phyloP scores from a whole-genome alignment of 2,113 vertebrate species.

The Coryphaenoides rupestris region DNA sequence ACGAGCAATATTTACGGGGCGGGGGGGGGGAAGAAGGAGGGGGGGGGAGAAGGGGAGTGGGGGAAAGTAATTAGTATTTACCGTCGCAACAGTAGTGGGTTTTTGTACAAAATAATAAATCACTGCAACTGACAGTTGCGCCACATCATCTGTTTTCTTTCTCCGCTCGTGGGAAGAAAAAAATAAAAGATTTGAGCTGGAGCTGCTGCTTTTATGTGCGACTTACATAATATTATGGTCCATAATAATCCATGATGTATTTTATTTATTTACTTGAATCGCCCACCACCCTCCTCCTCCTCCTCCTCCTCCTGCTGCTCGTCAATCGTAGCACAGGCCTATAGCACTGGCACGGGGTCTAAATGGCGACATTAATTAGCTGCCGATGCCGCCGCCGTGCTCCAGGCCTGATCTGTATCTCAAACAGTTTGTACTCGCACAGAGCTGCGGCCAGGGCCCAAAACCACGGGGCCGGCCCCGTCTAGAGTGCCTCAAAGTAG shows the following conservation, averaged over 20 bases:
- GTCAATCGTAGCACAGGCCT: background rate
- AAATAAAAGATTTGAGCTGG: background rate
- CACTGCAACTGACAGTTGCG: too few species aligned
- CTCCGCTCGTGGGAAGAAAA: background rate
- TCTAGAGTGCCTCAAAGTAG: conserved; percentile 7
- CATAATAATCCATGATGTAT: too few species aligned
- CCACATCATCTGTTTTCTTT: background rate
- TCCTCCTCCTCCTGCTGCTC: too few species aligned
- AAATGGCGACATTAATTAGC: conserved; percentile 50
- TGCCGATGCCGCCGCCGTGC: too few species aligned
- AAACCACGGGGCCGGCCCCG: too few species aligned
- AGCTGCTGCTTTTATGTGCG: too few species aligned
- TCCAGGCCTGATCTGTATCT: conserved; percentile 30
- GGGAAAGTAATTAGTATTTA: background rate
- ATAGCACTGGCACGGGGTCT: conserved; percentile 10
- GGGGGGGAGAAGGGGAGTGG: too few species aligned
- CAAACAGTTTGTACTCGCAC: conserved; percentile 44
- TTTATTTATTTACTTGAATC: background rate
- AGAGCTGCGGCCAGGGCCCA: conserved; percentile 48
- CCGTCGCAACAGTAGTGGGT: background rate
- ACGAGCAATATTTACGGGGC: background rate
- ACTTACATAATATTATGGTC: too few species aligned
- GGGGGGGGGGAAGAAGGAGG: too few species aligned
- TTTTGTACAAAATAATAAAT: background rate
- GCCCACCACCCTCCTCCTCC: background rate